phyloP scores from a whole-genome alignment of 2,888 invertebrate genomes.

The Linnaemya vulpina region DNA sequence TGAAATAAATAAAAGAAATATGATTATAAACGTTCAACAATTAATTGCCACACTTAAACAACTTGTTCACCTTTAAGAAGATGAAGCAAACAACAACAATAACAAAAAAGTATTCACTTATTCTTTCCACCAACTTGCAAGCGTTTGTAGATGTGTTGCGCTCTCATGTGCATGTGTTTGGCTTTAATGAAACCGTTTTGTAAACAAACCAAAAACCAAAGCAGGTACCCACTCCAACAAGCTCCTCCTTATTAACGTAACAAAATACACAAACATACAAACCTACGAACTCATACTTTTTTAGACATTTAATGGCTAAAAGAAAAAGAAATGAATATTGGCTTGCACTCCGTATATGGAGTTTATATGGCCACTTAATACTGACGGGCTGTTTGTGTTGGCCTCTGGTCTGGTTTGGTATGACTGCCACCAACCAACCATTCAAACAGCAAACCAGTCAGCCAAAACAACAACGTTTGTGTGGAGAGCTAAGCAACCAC shows the following conservation, averaged over 20 bases:
- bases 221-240: slow-evolving; percentile 66
- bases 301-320: slow-evolving; percentile 55
- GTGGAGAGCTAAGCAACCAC: slow-evolving; percentile 46
- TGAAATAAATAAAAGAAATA: slow-evolving; percentile 34
- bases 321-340: slow-evolving; percentile 12
- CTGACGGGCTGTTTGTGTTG: slow-evolving; percentile 44
- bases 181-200: slow-evolving; percentile 38
- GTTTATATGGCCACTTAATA: slow-evolving; percentile 53
- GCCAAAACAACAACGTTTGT: slow-evolving; percentile 61
- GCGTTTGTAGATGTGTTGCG: not conserved
- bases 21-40: slow-evolving; percentile 65
- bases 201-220: slow-evolving; percentile 55
- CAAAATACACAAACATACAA: not conserved
- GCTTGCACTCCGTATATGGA: not conserved
- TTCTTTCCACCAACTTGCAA: slow-evolving; percentile 1
- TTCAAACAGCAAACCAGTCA: slow-evolving; percentile 34
- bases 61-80: slow-evolving; percentile 66
- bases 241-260: slow-evolving; percentile 66
- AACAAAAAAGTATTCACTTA: slow-evolving; percentile 35
- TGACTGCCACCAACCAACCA: slow-evolving; percentile 42
- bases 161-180: not conserved
- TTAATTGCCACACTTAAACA: slow-evolving; percentile 70
- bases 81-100: slow-evolving; percentile 30
- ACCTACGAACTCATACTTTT: slow-evolving; percentile 14
- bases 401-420: slow-evolving; percentile 44